phyloP scores from a whole-genome alignment of 2,113 vertebrate genomes.

The Globicephala melas region DNA sequence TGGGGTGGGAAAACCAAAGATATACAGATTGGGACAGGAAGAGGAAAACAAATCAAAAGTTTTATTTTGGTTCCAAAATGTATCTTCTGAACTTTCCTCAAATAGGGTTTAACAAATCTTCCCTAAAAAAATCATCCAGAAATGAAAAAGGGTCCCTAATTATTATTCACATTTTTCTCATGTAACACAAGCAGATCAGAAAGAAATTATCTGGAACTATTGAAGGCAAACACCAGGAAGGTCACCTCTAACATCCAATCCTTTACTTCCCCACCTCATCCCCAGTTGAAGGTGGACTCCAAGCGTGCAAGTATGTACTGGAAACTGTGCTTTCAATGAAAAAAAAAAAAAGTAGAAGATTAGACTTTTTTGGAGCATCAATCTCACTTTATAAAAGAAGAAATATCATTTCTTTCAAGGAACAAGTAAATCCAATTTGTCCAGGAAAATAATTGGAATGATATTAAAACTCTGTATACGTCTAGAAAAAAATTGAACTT shows the following conservation, averaged over 20 bases:
- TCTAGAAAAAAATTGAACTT: not conserved
- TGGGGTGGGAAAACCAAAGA: not conserved
- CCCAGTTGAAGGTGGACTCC: not conserved
- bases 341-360: not conserved
- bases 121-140: not conserved
- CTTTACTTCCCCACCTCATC: not conserved
- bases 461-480: not conserved
- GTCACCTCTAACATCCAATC: not conserved
- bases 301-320: not conserved
- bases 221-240: not conserved
- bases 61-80: not conserved
- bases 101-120: not conserved
- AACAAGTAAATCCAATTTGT: not conserved
- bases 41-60: not conserved
- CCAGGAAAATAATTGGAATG: not conserved
- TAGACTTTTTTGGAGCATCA: not conserved
- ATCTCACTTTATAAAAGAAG: not conserved
- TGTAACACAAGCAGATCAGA: not conserved
- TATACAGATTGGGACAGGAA: not conserved
- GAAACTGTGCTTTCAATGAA: not conserved
- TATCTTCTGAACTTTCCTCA: not conserved
- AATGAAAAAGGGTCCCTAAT: not conserved
- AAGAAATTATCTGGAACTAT: not conserved
- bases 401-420: not conserved
- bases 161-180: not conserved